A percentile compares a stretch with the other conserved stretches of the same genome.
These are phyloP conservation scores for Conus canariensis DNA, from an alignment of 2,888 invertebrate genomes.

Conservation along the genomic window DNA sequence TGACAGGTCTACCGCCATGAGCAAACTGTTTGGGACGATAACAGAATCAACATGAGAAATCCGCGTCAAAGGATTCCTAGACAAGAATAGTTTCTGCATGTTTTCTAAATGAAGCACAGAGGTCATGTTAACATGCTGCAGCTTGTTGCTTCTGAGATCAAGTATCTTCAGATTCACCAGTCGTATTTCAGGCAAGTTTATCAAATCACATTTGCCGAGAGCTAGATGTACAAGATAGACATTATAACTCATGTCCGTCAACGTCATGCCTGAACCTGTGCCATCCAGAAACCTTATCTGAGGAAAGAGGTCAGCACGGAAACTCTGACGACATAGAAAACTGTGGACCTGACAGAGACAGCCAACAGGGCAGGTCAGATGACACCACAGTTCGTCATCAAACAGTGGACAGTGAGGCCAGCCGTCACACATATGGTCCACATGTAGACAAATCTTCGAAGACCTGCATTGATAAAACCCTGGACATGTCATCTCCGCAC, in stretches of 20 bases:
- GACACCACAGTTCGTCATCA: background rate
- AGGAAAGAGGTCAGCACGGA: background rate
- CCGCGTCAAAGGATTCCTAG: background rate
- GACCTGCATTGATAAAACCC: background rate
- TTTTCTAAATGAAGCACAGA: background rate
- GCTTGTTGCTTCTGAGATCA: background rate
- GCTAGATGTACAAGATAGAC: background rate
- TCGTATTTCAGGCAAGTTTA: background rate
- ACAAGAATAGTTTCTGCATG: background rate
- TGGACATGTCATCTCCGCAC: background rate
- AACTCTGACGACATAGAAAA: background rate
- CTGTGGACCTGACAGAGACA: conserved; percentile 6
- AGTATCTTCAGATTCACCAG: background rate
- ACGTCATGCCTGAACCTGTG: background rate
- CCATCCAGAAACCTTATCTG: background rate
- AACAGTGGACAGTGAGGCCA: conserved; percentile 16
- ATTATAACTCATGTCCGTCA: background rate
- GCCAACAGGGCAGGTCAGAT: background rate
- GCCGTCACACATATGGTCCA: conserved; percentile 3
- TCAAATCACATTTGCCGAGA: background rate
- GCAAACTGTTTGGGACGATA: background rate
- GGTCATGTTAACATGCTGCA: background rate
- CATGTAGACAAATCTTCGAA: background rate
- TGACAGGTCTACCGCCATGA: background rate
- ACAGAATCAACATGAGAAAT: background rate